A percentile compares a stretch with the other conserved stretches of the same genome.
Evolutionary conservation across 2,888 invertebrate species (phyloP).

Genomic region (Eupelmus urozonus): DNA sequence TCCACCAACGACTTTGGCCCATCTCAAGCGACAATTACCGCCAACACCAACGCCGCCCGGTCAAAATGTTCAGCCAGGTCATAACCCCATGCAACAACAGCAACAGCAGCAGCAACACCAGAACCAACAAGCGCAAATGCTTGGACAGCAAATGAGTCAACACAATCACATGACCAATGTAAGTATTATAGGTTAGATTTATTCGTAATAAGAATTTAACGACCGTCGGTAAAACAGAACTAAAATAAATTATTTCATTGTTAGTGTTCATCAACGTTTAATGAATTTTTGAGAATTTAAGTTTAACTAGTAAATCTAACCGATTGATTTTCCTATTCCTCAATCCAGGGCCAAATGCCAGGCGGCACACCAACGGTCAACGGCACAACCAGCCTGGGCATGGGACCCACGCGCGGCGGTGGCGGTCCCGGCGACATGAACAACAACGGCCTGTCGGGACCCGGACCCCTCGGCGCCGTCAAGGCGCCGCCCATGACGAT

Average conservation of each 20-base stretch:
- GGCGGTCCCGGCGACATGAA: conserved; percentile 76
- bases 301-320: not conserved
- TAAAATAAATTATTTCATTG: no score
- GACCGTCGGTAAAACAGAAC: not conserved
- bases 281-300: not conserved
- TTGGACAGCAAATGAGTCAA: conserved; percentile 72
- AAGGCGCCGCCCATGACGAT: conserved; percentile 76
- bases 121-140: conserved; percentile 70
- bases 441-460: conserved; percentile 75
- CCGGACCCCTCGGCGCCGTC: conserved; percentile 73
- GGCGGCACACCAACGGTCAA: conserved; percentile 72
- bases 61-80: conserved; percentile 71
- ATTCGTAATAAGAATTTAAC: not conserved
- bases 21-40: conserved; percentile 84
- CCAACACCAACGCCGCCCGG: conserved; percentile 74
- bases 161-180: conserved; percentile 75
- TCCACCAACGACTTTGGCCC: conserved; percentile 87
- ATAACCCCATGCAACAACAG: conserved; percentile 68
- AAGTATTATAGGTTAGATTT: conserved; percentile 61
- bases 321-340: not conserved
- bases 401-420: conserved; percentile 63
- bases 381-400: conserved; percentile 69
- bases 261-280: no score
- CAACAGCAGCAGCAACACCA: conserved; percentile 63
- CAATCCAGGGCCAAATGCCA: conserved; percentile 73